These are phyloP conservation scores for Rutilus rutilus DNA, from an alignment of 2,113 vertebrate species.

Conservation along the genomic window DNA sequence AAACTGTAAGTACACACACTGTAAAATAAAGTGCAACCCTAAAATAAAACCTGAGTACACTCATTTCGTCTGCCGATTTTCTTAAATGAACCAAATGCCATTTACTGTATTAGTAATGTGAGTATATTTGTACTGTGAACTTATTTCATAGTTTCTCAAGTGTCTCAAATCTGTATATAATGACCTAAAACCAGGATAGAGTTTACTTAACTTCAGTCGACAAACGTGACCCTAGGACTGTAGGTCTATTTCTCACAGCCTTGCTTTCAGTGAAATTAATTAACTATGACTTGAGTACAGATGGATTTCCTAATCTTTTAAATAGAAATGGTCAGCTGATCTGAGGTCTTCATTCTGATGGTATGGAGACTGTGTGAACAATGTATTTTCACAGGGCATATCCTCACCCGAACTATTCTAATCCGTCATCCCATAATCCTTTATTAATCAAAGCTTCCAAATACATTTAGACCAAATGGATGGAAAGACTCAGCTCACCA, in stretches of 20 bases:
- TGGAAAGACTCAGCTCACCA: background rate
- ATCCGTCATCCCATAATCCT: conserved; percentile 44
- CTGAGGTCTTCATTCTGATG: background rate
- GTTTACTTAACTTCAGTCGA: background rate
- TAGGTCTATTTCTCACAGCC: background rate
- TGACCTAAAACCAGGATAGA: background rate
- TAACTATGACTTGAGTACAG: background rate
- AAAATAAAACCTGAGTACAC: too few relatives aligned
- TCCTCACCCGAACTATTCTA: conserved; percentile 18
- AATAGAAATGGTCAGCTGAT: background rate
- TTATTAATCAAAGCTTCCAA: conserved; percentile 46
- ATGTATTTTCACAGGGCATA: background rate
- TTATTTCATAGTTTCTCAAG: background rate
- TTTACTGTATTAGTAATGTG: too few relatives aligned
- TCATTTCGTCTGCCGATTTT: too few relatives aligned
- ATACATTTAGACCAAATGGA: background rate
- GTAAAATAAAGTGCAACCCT: too few relatives aligned
- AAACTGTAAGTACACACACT: too few relatives aligned
- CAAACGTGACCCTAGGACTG: background rate
- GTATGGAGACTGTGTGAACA: conserved; percentile 5
- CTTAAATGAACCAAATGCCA: too few relatives aligned
- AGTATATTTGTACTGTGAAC: too few relatives aligned
- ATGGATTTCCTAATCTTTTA: background rate
- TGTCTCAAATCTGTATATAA: background rate
- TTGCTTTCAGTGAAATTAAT: background rate